Conservation (phyloP, 2,888 invertebrate genomes). For the Byasa hedistus region DNA sequence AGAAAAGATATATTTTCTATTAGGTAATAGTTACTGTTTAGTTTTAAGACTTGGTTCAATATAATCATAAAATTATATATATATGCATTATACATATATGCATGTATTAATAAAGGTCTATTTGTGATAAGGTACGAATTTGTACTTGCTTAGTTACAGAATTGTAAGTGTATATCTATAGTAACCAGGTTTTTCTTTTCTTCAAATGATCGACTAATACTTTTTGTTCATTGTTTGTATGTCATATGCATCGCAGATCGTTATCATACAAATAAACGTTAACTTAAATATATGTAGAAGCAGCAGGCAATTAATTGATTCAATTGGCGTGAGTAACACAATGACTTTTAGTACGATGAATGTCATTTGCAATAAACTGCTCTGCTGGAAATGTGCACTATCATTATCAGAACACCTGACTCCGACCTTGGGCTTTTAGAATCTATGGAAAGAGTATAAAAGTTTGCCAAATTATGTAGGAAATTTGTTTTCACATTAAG, state of each 20-base stretch:
- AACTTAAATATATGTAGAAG: constrained; percentile 10
- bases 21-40: no score
- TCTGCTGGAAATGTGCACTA: constrained; percentile 3
- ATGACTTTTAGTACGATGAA: constrained; percentile 21
- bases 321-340: constrained; percentile 21
- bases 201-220: not conserved
- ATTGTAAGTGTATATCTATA: no score
- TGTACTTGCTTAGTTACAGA: no score
- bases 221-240: not conserved
- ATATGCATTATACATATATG: no score
- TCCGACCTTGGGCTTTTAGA: not conserved
- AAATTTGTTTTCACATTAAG: not conserved
- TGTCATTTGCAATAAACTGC: constrained; percentile 18
- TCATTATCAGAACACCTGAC: not conserved
- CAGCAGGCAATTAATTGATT: constrained; percentile 19
- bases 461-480: not conserved
- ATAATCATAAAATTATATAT: no score
- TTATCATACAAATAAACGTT: not conserved
- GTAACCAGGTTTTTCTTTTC: no score
- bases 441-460: not conserved
- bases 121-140: no score
- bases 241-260: not conserved
- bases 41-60: no score
- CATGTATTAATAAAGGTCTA: no score
- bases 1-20: no score